Evolutionary conservation across 2,797 vertebrate species (phyloP).

Genomic region (Danionella dracula): DNA sequence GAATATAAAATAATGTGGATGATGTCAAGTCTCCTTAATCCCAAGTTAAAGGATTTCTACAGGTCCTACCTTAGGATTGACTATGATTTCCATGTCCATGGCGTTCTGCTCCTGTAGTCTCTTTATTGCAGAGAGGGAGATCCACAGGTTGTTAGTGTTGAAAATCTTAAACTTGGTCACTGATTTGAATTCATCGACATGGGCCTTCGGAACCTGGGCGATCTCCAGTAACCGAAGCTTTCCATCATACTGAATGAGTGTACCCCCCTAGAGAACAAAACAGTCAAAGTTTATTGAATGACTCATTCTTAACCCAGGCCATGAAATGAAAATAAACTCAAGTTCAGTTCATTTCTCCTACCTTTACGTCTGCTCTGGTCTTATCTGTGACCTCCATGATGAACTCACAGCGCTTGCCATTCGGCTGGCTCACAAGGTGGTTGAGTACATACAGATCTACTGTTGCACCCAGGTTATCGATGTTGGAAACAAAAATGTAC

Average conservation of each 20-base stretch:
- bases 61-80: conserved; percentile 85
- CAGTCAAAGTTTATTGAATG: background rate
- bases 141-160: conserved; percentile 98
- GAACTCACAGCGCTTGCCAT: conserved; percentile 88
- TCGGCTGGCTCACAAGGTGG: conserved; percentile 88
- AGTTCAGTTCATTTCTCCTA: conserved; percentile 38
- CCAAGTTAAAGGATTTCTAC: no score
- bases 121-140: conserved; percentile 87
- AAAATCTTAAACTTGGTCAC: conserved; percentile 99
- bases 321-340: no score
- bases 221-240: conserved; percentile 94
- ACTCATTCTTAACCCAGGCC: background rate
- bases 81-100: conserved; percentile 96
- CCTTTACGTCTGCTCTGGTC: conserved; percentile 94
- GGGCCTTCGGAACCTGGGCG: conserved; percentile 91
- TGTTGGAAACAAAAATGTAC: conserved; percentile 97
- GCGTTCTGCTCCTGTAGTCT: conserved; percentile 82
- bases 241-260: conserved; percentile 89
- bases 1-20: no score
- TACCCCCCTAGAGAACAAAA: conserved; percentile 78
- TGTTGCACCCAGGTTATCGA: conserved; percentile 95
- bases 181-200: conserved; percentile 96
- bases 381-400: conserved; percentile 99
- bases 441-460: conserved; percentile 94
- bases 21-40: no score